Evolutionary conservation across 2,888 invertebrate genomes (phyloP).

Genomic region (Brachyptera risi): DNA sequence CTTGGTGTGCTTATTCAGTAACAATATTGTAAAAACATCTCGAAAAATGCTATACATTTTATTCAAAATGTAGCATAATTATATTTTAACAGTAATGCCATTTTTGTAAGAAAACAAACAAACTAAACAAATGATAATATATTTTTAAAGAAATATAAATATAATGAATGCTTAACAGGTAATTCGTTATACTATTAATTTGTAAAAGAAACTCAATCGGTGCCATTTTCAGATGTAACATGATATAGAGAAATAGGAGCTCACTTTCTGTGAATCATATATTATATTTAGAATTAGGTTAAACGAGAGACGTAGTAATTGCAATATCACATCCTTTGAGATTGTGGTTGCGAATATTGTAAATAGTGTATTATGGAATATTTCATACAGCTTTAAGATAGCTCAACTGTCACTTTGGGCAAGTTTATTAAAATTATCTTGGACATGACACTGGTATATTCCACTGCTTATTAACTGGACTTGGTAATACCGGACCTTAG

Average conservation of each 20-base stretch:
- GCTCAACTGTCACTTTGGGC: too few relatives aligned
- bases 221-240: not conserved
- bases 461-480: too few relatives aligned
- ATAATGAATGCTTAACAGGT: slow-evolving; percentile 21
- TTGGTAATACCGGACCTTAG: too few relatives aligned
- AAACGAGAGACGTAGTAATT: too few relatives aligned
- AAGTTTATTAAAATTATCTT: too few relatives aligned
- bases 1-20: too few relatives aligned
- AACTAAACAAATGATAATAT: slow-evolving; percentile 29
- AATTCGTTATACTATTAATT: not conserved
- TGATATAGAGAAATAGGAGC: slow-evolving; percentile 5
- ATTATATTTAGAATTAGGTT: slow-evolving; percentile 15
- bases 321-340: too few relatives aligned
- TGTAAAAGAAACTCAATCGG: not conserved
- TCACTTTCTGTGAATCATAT: not conserved
- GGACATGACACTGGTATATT: too few relatives aligned
- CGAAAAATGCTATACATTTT: too few relatives aligned
- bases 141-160: slow-evolving; percentile 30
- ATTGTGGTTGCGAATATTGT: too few relatives aligned
- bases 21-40: too few relatives aligned
- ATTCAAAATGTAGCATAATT: too few relatives aligned
- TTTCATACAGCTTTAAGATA: slow-evolving; percentile 30
- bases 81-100: slow-evolving; percentile 4
- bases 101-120: not conserved
- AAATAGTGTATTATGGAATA: slow-evolving; percentile 26